Evolutionary conservation across 1,140 invertebrate species (phyloP), one percentile per base, ranked within the genome.

Genomic region (Trichogramma pretiosum): DNA sequence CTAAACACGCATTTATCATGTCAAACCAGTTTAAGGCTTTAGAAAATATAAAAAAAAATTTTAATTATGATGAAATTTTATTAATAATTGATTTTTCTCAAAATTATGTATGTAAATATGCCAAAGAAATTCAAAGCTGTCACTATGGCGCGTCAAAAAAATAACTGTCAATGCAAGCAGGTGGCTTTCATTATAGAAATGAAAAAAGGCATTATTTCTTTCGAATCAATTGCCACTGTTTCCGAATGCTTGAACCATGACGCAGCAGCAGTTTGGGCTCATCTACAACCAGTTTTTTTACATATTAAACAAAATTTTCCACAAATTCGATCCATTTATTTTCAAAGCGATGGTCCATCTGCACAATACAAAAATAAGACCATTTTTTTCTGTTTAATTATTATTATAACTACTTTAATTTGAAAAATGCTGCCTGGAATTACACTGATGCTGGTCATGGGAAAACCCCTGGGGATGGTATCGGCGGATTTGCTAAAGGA

Each of bases 391-490:
- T 21, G 5, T 19, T 38, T 38, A 32, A 21, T 8, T 18, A 52
- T 32, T 17, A 49, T 26, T 44, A 1, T 13, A 33, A 33, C 9
- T 32, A 38, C 16, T 21, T 38, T n/a, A 45, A 22, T 26, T 28
- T 37, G 32, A 55, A 53, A 36, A 46, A 50, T 50, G 45, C 55
- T 19, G 19, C 45, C 3, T 39, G 28, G 16, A 39, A 67, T 48
- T 74, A 62, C 54, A 57, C 53, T 26, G 66, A 70, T 55, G 54
- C 65, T 28, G 66, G 67, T 5, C 69, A 73, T 60, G 69, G 68
- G 17, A 74, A 73, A 52, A 68, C 67, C 3, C 56, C 61, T 7
- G 61, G 65, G 32, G 65, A 72, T 64, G 68, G 67, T 23, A 54
- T 73, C 49, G 72, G 68, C 8, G 65, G 60, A 32, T 23, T 40